phyloP scores from a whole-genome alignment of 92 coral and sea anemone genomes.

The Anthopleura xanthogrammica region DNA sequence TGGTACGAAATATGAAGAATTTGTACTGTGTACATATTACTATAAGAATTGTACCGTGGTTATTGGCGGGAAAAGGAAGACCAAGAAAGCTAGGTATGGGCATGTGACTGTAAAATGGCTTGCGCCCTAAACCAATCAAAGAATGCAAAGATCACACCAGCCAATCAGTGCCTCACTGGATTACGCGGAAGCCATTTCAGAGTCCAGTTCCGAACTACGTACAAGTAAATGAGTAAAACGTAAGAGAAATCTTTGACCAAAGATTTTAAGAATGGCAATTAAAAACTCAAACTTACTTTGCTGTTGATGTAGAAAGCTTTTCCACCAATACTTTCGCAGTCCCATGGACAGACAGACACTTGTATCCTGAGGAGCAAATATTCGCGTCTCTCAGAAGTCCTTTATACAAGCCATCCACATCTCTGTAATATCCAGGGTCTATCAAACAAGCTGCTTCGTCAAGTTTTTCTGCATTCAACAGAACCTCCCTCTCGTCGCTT shows the following conservation, averaged over 20 bases:
- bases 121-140: not conserved
- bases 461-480: slow-evolving; percentile 28
- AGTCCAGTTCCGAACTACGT: too few species aligned
- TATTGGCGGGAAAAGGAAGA: not conserved
- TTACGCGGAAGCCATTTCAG: too few species aligned
- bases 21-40: too few species aligned
- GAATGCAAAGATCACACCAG: too few species aligned
- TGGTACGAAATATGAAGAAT: not conserved
- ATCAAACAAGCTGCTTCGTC: slow-evolving; percentile 39
- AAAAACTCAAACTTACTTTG: slow-evolving; percentile 27
- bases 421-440: slow-evolving; percentile 57
- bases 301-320: slow-evolving; percentile 14
- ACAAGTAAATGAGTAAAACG: not conserved
- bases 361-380: slow-evolving; percentile 24
- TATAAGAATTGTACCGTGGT: not conserved
- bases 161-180: not conserved
- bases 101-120: not conserved
- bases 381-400: slow-evolving; percentile 38
- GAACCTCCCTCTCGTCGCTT: slow-evolving; percentile 13
- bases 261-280: not conserved
- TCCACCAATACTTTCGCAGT: slow-evolving; percentile 39
- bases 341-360: slow-evolving; percentile 52
- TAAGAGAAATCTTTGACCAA: too few species aligned
- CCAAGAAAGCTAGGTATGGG: not conserved
- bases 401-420: slow-evolving; percentile 39